Evolutionary conservation across 2,797 vertebrate genomes (phyloP).

Genomic region (Todus mexicanus): DNA sequence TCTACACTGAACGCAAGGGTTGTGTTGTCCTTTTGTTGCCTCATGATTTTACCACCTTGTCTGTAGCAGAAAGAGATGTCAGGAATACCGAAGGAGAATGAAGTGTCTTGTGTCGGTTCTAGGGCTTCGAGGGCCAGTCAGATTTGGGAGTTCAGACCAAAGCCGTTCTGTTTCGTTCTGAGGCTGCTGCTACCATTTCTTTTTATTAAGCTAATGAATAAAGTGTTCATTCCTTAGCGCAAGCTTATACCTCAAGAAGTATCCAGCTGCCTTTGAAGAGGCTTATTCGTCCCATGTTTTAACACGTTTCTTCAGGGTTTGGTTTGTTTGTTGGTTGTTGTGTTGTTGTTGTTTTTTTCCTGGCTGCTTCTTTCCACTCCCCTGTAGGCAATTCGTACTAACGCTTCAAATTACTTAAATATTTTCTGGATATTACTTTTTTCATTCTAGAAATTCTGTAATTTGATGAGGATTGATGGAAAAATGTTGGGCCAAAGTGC

Average conservation of each 20-base stretch:
- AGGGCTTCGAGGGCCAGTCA: not conserved
- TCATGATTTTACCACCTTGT: not conserved
- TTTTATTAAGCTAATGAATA: not conserved
- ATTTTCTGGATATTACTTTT: not conserved
- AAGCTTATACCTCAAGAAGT: not conserved
- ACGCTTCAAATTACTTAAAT: not conserved
- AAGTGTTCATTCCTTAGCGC: not conserved
- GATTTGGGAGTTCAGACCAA: not conserved
- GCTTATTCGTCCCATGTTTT: not conserved
- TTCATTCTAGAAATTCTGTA: not conserved
- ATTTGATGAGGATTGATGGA: not conserved
- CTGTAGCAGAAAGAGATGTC: not conserved
- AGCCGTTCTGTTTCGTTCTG: not conserved
- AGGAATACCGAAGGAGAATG: not conserved
- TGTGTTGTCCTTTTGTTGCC: not conserved
- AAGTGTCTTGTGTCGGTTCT: not conserved
- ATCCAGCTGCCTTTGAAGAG: not conserved
- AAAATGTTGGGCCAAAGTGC: not conserved
- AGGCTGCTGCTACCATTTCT: not conserved
- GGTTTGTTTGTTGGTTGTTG: no score
- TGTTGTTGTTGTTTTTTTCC: not conserved
- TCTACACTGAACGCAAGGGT: rapidly evolving
- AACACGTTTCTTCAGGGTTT: not conserved
- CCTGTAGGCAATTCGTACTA: not conserved
- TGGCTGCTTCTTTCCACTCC: not conserved